A percentile compares a stretch with the other conserved stretches of the same genome.
These are phyloP conservation scores for Netelia inedita DNA, from an alignment of 2,888 invertebrate species.

Conservation along the genomic window DNA sequence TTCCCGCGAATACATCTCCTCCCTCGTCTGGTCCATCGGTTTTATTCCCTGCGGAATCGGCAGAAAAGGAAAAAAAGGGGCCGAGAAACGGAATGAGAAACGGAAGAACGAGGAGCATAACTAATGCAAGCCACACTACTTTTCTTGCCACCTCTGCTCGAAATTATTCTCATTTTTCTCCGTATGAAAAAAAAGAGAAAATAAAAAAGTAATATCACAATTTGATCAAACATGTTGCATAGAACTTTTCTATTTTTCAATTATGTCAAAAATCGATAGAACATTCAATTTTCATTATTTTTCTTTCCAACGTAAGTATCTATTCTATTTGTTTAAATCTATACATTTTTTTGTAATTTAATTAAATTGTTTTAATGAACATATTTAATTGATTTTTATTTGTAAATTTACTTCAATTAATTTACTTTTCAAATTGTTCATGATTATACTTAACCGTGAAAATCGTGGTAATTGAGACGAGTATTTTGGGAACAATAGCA, in stretches of 20 bases:
- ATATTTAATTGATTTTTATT: no score
- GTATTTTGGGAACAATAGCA: not conserved
- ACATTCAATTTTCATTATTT: no score
- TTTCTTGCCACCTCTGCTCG: slow-evolving; percentile 28
- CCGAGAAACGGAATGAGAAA: slow-evolving; percentile 2
- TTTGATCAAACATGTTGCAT: not conserved
- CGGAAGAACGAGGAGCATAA: slow-evolving; percentile 25
- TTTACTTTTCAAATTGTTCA: no score
- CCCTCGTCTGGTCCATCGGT: slow-evolving; percentile 27
- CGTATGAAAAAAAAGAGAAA: not conserved
- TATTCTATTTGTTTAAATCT: no score
- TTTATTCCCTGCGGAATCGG: slow-evolving; percentile 41
- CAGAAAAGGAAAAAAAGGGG: not conserved
- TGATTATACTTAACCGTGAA: no score
- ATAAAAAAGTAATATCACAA: not conserved
- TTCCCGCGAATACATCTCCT: slow-evolving; percentile 38
- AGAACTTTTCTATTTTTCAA: not conserved
- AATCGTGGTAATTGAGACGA: not conserved
- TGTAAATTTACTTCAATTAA: no score
- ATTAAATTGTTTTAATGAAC: no score
- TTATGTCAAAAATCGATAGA: no score
- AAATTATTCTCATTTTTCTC: slow-evolving; percentile 12
- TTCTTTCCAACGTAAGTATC: no score
- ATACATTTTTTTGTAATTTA: no score
- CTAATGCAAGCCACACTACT: not conserved